These are phyloP conservation scores for Drosophila cracens DNA, from an alignment of 2,888 invertebrate genomes.

Conservation along the genomic window DNA sequence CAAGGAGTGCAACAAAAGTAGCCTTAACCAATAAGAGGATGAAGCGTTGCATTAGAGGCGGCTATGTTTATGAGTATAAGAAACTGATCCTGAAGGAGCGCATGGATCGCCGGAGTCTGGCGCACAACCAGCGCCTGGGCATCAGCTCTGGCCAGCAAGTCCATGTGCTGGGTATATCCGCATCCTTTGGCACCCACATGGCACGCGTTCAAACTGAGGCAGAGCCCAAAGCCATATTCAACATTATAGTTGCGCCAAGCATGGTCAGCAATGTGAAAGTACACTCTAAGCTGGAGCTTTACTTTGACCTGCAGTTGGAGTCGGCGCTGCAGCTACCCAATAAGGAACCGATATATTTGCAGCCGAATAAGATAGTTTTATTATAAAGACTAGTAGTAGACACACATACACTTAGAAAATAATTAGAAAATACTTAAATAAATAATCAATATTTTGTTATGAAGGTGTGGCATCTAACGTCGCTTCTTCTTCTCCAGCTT, in stretches of 20 bases:
- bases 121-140: slow-evolving; percentile 45
- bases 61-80: slow-evolving; percentile 39
- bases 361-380: slow-evolving; percentile 56
- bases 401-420: slow-evolving; percentile 17
- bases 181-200: slow-evolving; percentile 43
- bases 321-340: slow-evolving; percentile 28
- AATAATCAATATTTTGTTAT: not conserved
- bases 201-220: slow-evolving; percentile 30
- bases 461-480: slow-evolving; percentile 62
- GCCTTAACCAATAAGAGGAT: not conserved
- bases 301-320: slow-evolving; percentile 24
- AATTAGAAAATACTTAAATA: slow-evolving; percentile 29
- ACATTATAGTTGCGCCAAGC: slow-evolving; percentile 26
- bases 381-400: slow-evolving; percentile 29
- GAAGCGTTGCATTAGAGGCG: slow-evolving; percentile 36
- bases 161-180: slow-evolving; percentile 21
- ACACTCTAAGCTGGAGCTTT: slow-evolving; percentile 30
- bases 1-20: not conserved
- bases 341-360: slow-evolving; percentile 40
- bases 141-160: slow-evolving; percentile 21
- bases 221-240: slow-evolving; percentile 15
- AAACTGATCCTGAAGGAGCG: slow-evolving; percentile 32
- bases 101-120: slow-evolving; percentile 46
- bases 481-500: slow-evolving; percentile 83
- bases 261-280: slow-evolving; percentile 9